Evolutionary conservation across 2,113 vertebrate species (phyloP), one percentile per base, ranked within the genome.

Genomic region (Abramis brama): DNA sequence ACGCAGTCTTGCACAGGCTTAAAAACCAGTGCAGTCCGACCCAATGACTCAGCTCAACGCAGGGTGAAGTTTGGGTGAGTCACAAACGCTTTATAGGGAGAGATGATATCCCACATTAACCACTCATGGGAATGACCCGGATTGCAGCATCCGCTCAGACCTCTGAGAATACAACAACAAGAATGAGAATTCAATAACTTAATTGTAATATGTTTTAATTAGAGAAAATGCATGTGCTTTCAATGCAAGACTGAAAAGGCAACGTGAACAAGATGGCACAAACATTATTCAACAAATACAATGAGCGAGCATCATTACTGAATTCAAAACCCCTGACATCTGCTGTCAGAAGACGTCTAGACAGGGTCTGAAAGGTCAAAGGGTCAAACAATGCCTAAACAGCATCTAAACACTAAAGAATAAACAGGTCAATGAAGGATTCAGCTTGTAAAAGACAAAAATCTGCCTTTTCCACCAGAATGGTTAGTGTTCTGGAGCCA

Each of bases 101-200:
- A 80, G 59, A 80, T 80, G 79, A 80, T 80, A 64, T 30, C n/a
- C 36, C 7, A 5, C 59, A 80, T 47, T 80, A 80, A 80, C 39
- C 79, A 39, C 59, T 80, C 59, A 64, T 21, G 23, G 39, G 59
- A 80, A 80, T 25, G n/a, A 64, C 33, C 55, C 57, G 33, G 57
- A 60, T 79, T 25, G 15, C 59, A 27, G 79, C 23, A 27, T 11
- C 8, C 8, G 2, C 55, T 62, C 23, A 39, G 21, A 62, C 21
- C 77, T n/a, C 11, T 60, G 19, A 59, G 77, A 79, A 60, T 60
- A 79, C 77, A 79, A 36, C 47, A 79, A 17, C 12, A 23, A 21
- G 55, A n/a, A 5, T 0, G 0, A 11, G 78, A 39, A 62, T 12
- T 23, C 15, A 17, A 76, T 8, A 21, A 33, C 50, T 33, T 77